Evolutionary conservation across 2,888 invertebrate genomes (phyloP).

Genomic region (Philonicus albiceps): DNA sequence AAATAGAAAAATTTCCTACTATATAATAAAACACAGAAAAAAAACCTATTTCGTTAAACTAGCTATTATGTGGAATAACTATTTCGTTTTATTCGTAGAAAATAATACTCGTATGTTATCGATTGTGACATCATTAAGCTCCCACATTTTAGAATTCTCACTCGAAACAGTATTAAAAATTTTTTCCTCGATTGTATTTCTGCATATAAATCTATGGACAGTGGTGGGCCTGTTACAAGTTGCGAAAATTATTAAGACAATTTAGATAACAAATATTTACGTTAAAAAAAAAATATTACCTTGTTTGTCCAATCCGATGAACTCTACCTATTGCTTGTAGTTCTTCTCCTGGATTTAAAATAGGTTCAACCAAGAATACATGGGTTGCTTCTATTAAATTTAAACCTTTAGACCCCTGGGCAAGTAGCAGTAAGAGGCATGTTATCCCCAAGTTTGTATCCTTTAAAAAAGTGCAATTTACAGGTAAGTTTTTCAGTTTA

Average conservation of each 20-base stretch:
- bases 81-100: slow-evolving; percentile 36
- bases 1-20: too few species aligned
- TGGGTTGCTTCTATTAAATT: slow-evolving; percentile 82
- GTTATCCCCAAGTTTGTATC: slow-evolving; percentile 63
- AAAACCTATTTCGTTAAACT: not conserved
- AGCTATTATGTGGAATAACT: not conserved
- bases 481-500: not conserved
- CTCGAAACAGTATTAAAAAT: slow-evolving; percentile 66
- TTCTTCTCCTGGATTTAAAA: slow-evolving; percentile 76
- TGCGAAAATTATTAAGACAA: too few species aligned
- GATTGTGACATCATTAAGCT: slow-evolving; percentile 62
- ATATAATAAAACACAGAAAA: not conserved
- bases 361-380: slow-evolving; percentile 77
- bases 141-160: slow-evolving; percentile 62
- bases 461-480: slow-evolving; percentile 51
- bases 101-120: slow-evolving; percentile 62
- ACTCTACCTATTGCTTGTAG: slow-evolving; percentile 80
- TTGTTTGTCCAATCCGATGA: slow-evolving; percentile 81
- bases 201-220: slow-evolving; percentile 76
- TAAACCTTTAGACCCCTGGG: slow-evolving; percentile 77
- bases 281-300: slow-evolving; percentile 58
- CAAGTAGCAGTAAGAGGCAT: slow-evolving; percentile 73
- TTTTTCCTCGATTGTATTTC: slow-evolving; percentile 75
- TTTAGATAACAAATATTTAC: too few species aligned
- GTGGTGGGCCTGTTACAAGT: slow-evolving; percentile 65